phyloP scores from a whole-genome alignment of 2,113 vertebrate species.

The Macquaria australasica region DNA sequence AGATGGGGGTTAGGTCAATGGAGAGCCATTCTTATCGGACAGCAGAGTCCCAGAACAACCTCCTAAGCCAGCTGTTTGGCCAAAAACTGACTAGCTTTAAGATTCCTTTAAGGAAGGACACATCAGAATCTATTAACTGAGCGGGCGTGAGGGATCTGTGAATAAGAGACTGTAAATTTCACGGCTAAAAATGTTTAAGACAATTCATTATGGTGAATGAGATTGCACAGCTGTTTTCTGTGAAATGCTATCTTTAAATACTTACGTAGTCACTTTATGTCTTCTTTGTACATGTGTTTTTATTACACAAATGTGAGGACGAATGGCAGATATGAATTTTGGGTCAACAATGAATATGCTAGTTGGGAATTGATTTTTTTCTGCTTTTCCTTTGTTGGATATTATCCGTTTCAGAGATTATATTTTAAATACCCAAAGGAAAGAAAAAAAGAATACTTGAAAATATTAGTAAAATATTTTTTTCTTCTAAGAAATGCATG shows the following conservation, averaged over 20 bases:
- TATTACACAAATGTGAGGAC: conserved; percentile 87
- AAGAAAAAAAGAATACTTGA: conserved; percentile 88
- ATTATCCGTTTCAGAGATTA: conserved; percentile 85
- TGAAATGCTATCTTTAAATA: conserved; percentile 86
- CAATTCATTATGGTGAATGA: conserved; percentile 88
- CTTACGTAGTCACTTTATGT: conserved; percentile 88
- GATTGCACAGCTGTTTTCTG: conserved; percentile 91
- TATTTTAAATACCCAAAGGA: conserved; percentile 86
- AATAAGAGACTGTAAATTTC: conserved; percentile 77
- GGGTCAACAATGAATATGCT: conserved; percentile 85
- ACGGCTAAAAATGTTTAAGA: conserved; percentile 82
- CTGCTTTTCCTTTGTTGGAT: conserved; percentile 84
- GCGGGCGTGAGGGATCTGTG: conserved; percentile 72
- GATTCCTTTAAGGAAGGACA: conserved; percentile 96
- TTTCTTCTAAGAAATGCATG: conserved; percentile 81
- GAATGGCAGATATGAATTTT: conserved; percentile 86
- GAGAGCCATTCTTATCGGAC: conserved; percentile 88
- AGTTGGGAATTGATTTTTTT: conserved; percentile 80
- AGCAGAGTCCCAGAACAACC: conserved; percentile 94
- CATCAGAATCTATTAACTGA: conserved; percentile 90
- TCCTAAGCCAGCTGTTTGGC: conserved; percentile 97
- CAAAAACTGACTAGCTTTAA: conserved; percentile 99
- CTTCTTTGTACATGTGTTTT: conserved; percentile 88
- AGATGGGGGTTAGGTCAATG: conserved; percentile 83
- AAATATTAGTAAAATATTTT: conserved; percentile 84